These are phyloP conservation scores for Erpobdella octoculata DNA, from an alignment of 2,888 invertebrate genomes.

Conservation along the genomic window DNA sequence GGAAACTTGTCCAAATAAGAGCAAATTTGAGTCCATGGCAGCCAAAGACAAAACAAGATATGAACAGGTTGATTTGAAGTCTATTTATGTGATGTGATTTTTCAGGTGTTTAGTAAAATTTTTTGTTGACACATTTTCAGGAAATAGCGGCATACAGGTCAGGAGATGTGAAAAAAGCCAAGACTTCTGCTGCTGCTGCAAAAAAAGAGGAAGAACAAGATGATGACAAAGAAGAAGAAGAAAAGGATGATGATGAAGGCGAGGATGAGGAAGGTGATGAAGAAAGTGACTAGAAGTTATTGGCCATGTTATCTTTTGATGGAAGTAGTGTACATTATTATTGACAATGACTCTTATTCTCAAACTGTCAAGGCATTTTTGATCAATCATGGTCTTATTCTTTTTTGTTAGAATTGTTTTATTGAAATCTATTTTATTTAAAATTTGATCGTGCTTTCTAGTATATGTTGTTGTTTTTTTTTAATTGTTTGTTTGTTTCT, in stretches of 20 bases:
- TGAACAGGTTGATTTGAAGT: conserved; percentile 66
- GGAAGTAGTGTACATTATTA: no score
- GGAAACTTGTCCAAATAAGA: conserved; percentile 72
- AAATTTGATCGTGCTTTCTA: no score
- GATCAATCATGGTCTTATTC: no score
- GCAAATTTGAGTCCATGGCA: conserved; percentile 84
- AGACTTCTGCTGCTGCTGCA: conserved; percentile 15
- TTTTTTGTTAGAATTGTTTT: no score
- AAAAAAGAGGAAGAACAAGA: conserved; percentile 57
- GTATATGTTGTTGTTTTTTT: no score
- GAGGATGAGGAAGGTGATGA: conserved; percentile 38
- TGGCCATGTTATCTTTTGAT: no score
- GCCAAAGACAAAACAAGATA: conserved; percentile 91
- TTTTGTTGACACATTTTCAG: conserved; percentile 32
- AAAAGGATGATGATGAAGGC: conserved; percentile 38
- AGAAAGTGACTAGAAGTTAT: conserved; percentile 30
- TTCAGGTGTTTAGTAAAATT: background rate
- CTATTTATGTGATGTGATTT: background rate
- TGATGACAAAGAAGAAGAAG: conserved; percentile 36
- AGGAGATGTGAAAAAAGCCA: conserved; percentile 19
- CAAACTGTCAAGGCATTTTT: conserved; percentile 9
- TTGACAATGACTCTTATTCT: no score
- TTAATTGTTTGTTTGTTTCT: no score
- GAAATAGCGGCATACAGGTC: conserved; percentile 38
- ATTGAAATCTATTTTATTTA: no score